A percentile compares a stretch with the other conserved stretches of the same genome.
phyloP scores from a whole-genome alignment of 2,797 vertebrate species.

The Tapirus indicus region DNA sequence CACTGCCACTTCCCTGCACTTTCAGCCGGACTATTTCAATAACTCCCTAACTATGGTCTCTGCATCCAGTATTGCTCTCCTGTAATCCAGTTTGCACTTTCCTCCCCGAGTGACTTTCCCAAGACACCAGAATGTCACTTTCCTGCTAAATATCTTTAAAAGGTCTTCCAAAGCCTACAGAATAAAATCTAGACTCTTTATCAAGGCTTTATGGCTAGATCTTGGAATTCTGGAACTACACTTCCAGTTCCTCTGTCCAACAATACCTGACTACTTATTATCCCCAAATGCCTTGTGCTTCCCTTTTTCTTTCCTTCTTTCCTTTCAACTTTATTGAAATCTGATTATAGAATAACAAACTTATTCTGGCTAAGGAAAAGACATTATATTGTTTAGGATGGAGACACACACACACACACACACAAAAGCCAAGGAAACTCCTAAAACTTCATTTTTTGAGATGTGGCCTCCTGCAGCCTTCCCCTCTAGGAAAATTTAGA shows the following conservation, averaged over 20 bases:
- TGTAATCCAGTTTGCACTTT: not conserved
- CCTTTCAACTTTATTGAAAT: not conserved
- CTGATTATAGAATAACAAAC: not conserved
- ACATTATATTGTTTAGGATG: not conserved
- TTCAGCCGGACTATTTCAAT: not conserved
- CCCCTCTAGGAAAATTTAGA: not conserved
- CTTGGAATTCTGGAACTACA: not conserved
- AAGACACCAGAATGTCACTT: not conserved
- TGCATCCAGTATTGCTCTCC: not conserved
- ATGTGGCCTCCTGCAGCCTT: not conserved
- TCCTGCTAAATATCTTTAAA: not conserved
- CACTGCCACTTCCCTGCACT: not conserved
- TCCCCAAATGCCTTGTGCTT: not conserved
- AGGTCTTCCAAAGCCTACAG: not conserved
- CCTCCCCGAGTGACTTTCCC: not conserved
- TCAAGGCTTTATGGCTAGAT: not conserved
- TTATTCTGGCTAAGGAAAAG: not conserved
- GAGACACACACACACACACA: not conserved
- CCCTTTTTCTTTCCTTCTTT: not conserved
- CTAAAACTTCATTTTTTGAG: not conserved
- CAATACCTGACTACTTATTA: not conserved
- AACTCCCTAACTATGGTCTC: not conserved
- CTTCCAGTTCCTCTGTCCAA: not conserved
- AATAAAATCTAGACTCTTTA: not conserved
- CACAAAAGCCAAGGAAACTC: not conserved